Conservation (phyloP, 2,113 vertebrate species). For the Pachyramphus minor region DNA sequence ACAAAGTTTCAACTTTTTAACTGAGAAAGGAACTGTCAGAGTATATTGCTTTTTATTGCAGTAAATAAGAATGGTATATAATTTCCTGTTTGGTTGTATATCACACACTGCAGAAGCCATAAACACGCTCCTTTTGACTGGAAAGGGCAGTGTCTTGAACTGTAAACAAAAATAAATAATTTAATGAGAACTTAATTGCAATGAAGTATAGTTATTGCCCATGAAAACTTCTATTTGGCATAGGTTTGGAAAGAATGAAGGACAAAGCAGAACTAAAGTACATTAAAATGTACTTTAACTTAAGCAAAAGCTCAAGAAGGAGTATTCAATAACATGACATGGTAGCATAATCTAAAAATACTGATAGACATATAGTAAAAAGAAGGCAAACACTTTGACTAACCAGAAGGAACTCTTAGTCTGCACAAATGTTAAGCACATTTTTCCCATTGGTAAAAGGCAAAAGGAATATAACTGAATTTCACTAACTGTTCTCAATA, state of each 20-base stretch:
- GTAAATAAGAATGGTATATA: not conserved
- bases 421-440: not conserved
- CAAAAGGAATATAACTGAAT: not conserved
- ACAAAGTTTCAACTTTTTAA: not conserved
- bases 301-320: not conserved
- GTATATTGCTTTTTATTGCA: not conserved
- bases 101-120: not conserved
- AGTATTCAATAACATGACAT: not conserved
- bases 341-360: not conserved
- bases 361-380: not conserved
- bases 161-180: not conserved
- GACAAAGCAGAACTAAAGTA: not conserved
- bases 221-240: not conserved
- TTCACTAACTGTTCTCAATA: not conserved
- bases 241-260: not conserved
- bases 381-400: not conserved
- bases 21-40: not conserved
- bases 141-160: not conserved
- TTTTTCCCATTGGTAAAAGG: not conserved
- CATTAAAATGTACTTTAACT: not conserved
- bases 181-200: not conserved
- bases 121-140: not conserved
- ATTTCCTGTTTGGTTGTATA: not conserved
- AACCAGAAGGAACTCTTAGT: not conserved
- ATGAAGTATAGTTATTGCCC: not conserved